Evolutionary conservation across 2,888 invertebrate species (phyloP).

Genomic region (Chrysodeixis includens): DNA sequence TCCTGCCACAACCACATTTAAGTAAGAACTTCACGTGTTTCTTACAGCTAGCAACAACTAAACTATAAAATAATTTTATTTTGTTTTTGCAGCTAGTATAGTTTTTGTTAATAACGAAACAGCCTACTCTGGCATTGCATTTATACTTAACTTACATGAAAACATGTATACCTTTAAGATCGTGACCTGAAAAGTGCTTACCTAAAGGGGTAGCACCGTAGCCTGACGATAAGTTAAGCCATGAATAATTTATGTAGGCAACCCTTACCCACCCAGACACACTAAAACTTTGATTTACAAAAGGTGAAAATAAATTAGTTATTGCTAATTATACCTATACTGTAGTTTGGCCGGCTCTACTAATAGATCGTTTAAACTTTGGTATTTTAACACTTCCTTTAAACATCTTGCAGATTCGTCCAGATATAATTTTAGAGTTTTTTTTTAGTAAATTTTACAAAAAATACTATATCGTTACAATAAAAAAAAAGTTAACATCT

Average conservation of each 20-base stretch:
- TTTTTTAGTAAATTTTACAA: no score
- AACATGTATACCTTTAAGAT: conserved; percentile 1
- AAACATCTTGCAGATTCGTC: no score
- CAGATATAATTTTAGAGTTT: no score
- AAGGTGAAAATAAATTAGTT: conserved; percentile 15
- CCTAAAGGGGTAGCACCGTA: conserved; percentile 59
- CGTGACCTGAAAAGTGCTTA: conserved; percentile 22
- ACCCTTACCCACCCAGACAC: conserved; percentile 67
- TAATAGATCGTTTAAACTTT: no score
- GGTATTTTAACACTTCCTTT: no score
- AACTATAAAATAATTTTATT: conserved; percentile 24
- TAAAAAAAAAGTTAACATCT: conserved; percentile 18
- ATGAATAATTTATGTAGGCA: conserved; percentile 82
- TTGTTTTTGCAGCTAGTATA: conserved; percentile 25
- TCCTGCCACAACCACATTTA: conserved; percentile 66
- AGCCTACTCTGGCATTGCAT: conserved; percentile 16
- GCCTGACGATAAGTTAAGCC: conserved; percentile 71
- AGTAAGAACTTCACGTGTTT: conserved; percentile 57
- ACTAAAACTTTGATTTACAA: neutral
- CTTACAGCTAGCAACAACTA: conserved; percentile 44
- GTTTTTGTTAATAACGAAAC: conserved; percentile 23
- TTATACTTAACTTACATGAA: neutral
- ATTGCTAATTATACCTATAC: neutral
- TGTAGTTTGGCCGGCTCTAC: neutral
- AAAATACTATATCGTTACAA: no score